Evolutionary conservation across 2,113 vertebrate species (phyloP).

Genomic region (Pygoscelis adeliae): DNA sequence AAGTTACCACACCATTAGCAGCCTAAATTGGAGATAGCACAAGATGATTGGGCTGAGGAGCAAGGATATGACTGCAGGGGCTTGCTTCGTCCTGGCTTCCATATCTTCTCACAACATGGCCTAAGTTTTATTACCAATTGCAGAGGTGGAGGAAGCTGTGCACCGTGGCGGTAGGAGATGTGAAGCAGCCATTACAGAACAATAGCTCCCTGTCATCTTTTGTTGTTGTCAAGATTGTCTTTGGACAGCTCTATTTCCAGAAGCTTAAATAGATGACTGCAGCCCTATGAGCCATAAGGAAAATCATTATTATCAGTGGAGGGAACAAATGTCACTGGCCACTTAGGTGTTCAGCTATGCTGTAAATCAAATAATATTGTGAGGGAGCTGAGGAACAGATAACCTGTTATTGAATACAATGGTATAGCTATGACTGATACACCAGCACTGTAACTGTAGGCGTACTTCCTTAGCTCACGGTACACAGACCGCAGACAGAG

Average conservation of each 20-base stretch:
- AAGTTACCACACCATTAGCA: conserved; percentile 27
- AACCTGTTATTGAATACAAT: not conserved
- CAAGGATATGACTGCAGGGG: not conserved
- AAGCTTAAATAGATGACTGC: not conserved
- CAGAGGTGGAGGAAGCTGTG: not conserved
- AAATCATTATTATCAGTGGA: not conserved
- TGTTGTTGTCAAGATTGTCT: not conserved
- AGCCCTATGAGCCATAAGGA: not conserved
- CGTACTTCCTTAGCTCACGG: not conserved
- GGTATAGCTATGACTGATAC: not conserved
- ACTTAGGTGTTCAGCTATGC: not conserved
- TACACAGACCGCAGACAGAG: not conserved
- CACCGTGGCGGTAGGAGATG: not conserved
- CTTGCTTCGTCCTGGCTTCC: not conserved
- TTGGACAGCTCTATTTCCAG: not conserved
- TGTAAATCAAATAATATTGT: not conserved
- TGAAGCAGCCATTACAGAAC: not conserved
- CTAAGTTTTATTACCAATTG: not conserved
- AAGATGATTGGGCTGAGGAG: not conserved
- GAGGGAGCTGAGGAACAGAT: not conserved
- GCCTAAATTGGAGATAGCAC: not conserved
- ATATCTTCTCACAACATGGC: not conserved
- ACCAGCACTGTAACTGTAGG: not conserved
- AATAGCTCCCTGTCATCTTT: not conserved
- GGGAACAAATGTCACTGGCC: not conserved